A percentile compares a stretch with the other conserved stretches of the same genome.
phyloP scores from a whole-genome alignment of 2,113 vertebrate genomes.

The Paramormyrops kingsleyae region DNA sequence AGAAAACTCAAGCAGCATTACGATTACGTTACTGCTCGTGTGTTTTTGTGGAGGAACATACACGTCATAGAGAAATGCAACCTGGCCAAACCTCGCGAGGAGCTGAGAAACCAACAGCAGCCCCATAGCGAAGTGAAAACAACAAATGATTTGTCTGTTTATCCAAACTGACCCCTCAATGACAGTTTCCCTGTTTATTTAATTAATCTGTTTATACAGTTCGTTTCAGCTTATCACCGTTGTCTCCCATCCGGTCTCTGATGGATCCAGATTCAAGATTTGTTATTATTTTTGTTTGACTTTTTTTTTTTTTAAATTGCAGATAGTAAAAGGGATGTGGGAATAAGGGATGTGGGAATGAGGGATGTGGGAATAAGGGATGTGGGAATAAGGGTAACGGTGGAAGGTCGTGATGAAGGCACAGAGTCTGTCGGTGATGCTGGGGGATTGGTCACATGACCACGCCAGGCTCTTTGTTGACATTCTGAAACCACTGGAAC shows the following conservation, averaged over 20 bases:
- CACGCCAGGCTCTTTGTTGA: neutral
- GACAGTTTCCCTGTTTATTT: neutral
- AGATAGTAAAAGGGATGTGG: neutral
- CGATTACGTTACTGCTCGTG: neutral
- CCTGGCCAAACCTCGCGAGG: neutral
- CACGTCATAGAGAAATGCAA: neutral
- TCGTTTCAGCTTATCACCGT: neutral
- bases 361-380: neutral
- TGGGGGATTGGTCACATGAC: neutral
- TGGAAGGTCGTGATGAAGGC: neutral
- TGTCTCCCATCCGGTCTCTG: neutral
- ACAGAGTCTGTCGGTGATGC: neutral
- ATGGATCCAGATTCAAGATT: neutral
- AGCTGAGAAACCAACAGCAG: neutral
- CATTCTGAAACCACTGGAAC: conserved; percentile 4
- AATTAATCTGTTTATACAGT: neutral
- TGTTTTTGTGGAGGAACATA: neutral
- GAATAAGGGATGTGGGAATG: neutral
- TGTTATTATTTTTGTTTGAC: neutral
- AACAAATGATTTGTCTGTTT: neutral
- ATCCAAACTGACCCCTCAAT: neutral
- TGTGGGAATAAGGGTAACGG: neutral
- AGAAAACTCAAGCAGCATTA: neutral
- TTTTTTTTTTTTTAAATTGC: neutral
- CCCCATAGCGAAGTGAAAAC: neutral